Percentiles rank a stretch among this genome's conserved stretches.
Conservation (phyloP, 2,888 invertebrate genomes). For the Operophtera brumata region DNA sequence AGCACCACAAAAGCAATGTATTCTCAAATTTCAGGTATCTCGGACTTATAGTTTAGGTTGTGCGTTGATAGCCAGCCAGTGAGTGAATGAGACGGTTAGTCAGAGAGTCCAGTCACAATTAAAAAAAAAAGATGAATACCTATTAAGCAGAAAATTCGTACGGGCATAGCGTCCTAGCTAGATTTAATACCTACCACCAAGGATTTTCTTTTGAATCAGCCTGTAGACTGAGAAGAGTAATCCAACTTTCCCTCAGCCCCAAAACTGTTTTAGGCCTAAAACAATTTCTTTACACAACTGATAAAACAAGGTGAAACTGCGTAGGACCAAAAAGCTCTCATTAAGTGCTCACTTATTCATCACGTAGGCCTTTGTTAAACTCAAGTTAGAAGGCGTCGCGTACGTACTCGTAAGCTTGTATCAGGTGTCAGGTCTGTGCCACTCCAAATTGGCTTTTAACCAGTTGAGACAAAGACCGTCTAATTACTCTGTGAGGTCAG, state of each 20-base stretch:
- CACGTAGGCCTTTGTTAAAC: constrained; percentile 12
- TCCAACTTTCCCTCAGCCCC: background rate
- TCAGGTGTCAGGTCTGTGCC: background rate
- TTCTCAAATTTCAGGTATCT: too few species aligned
- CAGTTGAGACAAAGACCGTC: too few species aligned
- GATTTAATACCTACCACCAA: background rate
- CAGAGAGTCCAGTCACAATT: too few species aligned
- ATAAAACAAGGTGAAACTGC: constrained; percentile 11
- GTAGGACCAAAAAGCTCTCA: constrained; percentile 17
- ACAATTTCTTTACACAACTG: constrained; percentile 5
- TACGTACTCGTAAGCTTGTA: background rate
- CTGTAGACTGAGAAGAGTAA: background rate
- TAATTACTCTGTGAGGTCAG: too few species aligned
- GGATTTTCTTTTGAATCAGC: too few species aligned
- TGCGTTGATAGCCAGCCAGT: too few species aligned
- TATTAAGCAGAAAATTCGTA: too few species aligned
- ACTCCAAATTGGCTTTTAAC: background rate
- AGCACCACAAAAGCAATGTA: too few species aligned
- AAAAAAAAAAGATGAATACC: too few species aligned
- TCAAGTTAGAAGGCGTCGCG: constrained; percentile 5
- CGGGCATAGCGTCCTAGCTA: background rate
- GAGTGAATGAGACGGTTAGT: too few species aligned
- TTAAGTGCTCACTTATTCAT: constrained; percentile 15
- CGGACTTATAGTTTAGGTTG: too few species aligned
- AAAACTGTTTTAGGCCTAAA: background rate